Conservation (phyloP, 1,140 invertebrate species). For the Aplysia californica region DNA sequence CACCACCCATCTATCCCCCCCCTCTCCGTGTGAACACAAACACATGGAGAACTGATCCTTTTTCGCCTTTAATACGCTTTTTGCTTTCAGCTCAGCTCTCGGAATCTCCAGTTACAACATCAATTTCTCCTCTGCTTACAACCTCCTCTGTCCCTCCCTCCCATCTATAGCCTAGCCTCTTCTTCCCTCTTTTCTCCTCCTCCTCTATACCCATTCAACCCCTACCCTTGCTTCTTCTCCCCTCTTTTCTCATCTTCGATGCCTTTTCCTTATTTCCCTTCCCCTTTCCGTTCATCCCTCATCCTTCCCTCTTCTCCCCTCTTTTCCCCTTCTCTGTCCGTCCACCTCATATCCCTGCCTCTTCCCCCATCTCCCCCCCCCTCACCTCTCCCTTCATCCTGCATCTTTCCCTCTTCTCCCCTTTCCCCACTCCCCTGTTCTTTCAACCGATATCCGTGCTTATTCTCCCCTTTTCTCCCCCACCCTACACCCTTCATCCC, state of each 20-base stretch:
- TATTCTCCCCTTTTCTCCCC: too few species aligned
- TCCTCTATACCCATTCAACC: too few species aligned
- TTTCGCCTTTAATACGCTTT: too few species aligned
- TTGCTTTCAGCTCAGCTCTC: too few species aligned
- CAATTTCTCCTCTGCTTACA: too few species aligned
- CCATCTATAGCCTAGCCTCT: not conserved
- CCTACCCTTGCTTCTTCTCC: not conserved
- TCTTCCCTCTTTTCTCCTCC: conserved; percentile 5
- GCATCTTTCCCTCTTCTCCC: conserved; percentile 1
- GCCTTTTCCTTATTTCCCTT: not conserved
- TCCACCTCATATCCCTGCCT: not conserved
- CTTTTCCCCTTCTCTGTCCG: not conserved
- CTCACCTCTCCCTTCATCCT: not conserved
- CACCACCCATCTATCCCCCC: too few species aligned
- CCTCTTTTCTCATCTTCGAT: not conserved
- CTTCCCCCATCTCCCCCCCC: not conserved
- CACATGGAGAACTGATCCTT: too few species aligned
- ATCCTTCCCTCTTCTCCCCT: not conserved
- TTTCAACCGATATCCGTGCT: too few species aligned
- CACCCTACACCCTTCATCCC: too few species aligned
- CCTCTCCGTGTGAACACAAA: too few species aligned
- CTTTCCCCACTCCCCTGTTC: too few species aligned
- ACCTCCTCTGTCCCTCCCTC: not conserved
- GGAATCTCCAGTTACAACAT: too few species aligned
- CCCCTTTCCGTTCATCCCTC: not conserved